Evolutionary conservation across 2,113 vertebrate species (phyloP).

Genomic region (Syrrhaptes paradoxus): DNA sequence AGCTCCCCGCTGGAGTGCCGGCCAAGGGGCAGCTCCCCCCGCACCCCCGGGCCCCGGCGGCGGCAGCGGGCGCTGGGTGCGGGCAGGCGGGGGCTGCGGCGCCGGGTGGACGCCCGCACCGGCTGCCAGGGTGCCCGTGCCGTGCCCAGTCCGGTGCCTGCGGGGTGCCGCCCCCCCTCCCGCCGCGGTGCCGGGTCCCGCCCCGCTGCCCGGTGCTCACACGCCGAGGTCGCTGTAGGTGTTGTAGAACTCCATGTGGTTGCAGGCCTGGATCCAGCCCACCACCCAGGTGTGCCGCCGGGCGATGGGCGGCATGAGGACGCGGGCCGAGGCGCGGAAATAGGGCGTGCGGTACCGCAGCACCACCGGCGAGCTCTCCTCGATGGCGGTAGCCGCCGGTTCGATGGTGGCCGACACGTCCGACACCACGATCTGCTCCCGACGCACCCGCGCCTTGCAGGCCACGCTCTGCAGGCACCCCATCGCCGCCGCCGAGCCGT

Average conservation of each 20-base stretch:
- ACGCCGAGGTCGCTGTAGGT: slow-evolving; percentile 83
- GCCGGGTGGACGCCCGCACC: neutral
- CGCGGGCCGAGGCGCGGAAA: slow-evolving; percentile 93
- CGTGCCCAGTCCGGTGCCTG: neutral
- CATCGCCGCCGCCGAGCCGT: slow-evolving; percentile 77
- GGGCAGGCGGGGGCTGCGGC: neutral
- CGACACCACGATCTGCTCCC: slow-evolving; percentile 94
- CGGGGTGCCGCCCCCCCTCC: neutral
- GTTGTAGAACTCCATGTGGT: slow-evolving; percentile 99
- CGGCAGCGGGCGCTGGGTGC: neutral
- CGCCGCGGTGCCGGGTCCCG: too few species aligned
- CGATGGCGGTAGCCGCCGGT: slow-evolving; percentile 91
- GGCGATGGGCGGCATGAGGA: slow-evolving; percentile 92
- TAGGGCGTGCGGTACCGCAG: slow-evolving; percentile 97
- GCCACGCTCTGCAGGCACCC: slow-evolving; percentile 96
- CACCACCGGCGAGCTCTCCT: slow-evolving; percentile 96
- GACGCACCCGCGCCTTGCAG: slow-evolving; percentile 92
- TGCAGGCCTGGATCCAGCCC: slow-evolving; percentile 98
- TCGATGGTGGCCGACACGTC: slow-evolving; percentile 95
- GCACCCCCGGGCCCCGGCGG: neutral
- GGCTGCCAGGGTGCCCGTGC: neutral
- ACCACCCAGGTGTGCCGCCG: slow-evolving; percentile 96
- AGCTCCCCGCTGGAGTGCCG: too few species aligned
- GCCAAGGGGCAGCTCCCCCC: neutral
- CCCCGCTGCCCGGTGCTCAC: neutral